Base-by-base conservation (phyloP, 2,113 vertebrate genomes). In the Meriones unguiculatus region DNA sequence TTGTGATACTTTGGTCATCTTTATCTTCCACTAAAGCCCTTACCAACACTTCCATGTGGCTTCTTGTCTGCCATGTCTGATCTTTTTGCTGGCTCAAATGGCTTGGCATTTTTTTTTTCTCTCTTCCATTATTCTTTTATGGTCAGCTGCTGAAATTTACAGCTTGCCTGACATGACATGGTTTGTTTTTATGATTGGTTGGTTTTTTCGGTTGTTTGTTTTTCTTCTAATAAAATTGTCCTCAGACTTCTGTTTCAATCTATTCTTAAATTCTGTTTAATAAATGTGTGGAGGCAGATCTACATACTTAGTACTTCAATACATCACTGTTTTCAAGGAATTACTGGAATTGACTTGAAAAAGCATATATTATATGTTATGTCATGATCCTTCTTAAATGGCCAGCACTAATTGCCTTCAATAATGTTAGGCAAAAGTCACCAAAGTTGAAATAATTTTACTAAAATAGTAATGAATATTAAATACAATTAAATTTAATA, bases 311-410 rank as follows among this genome's bases (percentile, higher is more conserved):
- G 11, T 89, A 69, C 18, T 64, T 94, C 52, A 24, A 32, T 69
- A 69, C 80, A 77, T 52, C 12, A 69, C 13, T 54, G 14, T 54
- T 91, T 96, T 67, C 65, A 52, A 95, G 90, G 24, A 89, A 64
- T 11, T 62, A 46, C 20, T 85, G 81, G 57, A 93, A 64, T 11
- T 57, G 10, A 87, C 14, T 59, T 89, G 30, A 35, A 90, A 91
- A 87, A n/a, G 20, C 25, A 2, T 84, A n/a, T 7, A 62, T 62
- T 62, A 41, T 20, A 32, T 57, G 28, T 18, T 35, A 12, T 65
- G 64, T 35, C 73, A 62, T 50, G 7, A 9, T 76, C 52, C 91
- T 93, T 82, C 35, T 82, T n/a, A 65, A 90, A 30, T 38, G 81
- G 20, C 35, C 13, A 1, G 62, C 69, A 81, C 38, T 30, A 65